Conservation (phyloP, 2,113 vertebrate species). For the Mionectes macconnelli region DNA sequence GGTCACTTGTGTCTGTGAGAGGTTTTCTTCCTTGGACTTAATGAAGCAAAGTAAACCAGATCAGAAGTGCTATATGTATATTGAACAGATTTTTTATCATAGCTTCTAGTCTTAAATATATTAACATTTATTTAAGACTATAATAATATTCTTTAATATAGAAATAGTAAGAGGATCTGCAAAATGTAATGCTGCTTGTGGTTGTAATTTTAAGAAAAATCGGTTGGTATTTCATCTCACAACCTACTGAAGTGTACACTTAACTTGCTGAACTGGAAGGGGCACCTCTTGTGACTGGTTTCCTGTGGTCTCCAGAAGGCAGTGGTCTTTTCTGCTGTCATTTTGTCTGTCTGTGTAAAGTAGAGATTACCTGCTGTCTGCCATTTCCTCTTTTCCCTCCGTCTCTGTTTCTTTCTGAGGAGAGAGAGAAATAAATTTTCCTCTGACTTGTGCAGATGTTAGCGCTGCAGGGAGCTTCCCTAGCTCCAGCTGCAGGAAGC, state of each 20-base stretch:
- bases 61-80: neutral
- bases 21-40: neutral
- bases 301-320: neutral
- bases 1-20: neutral
- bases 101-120: neutral
- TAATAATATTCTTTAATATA: neutral
- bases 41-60: neutral
- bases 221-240: neutral
- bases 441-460: neutral
- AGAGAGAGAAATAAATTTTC: neutral
- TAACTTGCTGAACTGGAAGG: neutral
- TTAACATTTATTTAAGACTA: neutral
- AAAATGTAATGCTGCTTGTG: neutral
- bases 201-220: neutral
- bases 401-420: neutral
- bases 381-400: slow-evolving; percentile 47
- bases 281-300: slow-evolving; percentile 14
- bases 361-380: slow-evolving; percentile 11
- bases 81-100: neutral
- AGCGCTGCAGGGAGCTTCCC: neutral
- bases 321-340: slow-evolving; percentile 39
- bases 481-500: neutral
- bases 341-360: neutral
- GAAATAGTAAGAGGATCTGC: neutral
- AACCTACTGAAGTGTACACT: neutral